Evolutionary conservation across 1,140 invertebrate genomes (phyloP), one percentile per base, ranked within the genome.

Genomic region (Pollicipes pollicipes): DNA sequence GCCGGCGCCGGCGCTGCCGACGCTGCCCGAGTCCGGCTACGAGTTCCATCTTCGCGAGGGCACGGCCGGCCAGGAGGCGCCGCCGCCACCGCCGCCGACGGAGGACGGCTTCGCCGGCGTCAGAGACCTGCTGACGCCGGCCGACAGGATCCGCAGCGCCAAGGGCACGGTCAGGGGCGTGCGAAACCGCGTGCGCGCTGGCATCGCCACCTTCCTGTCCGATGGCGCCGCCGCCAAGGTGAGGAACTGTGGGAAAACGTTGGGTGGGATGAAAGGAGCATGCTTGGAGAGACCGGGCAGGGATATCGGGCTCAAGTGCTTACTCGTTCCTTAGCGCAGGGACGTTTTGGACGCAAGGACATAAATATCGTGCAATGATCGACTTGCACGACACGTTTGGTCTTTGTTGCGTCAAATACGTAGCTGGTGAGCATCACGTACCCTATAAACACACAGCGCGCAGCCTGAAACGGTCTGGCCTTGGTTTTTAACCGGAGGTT

Each of bases 101-200:
- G 45, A 3, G 10, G 45, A 90, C 76, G 86, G 84, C 71, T 93
- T 93, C 76, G 90, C 88, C 0, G 90, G 90, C 6, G 86, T 87
- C 74, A 88, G 88, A 80, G 89, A 90, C 78, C 86, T 88, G 73
- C 84, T 89, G 70, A 84, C 81, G 66, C 84, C 86, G 77, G 83
- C 84, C 69, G 80, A 85, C 45, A 89, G 90, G 69, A 93, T 94
- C 77, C 83, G 87, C 74, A 96, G 93, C 82, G 87, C 89, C 72
- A 90, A 90, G 78, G 93, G 93, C 35, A 95, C 92, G 3, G 89
- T 96, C 70, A 84, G 93, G 28, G 93, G 93, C 68, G 92, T 95
- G 68, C 93, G 91, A 81, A 96, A 97, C 82, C 84, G 93, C 75
- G 94, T 97, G 30, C 82, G 92, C 75, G 91, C 92, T 69, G 93